Evolutionary conservation across 37 sponge, comb jelly and placozoan genomes (phyloP), one percentile per base, ranked within the genome.

Genomic region (Axinella damicornis): DNA sequence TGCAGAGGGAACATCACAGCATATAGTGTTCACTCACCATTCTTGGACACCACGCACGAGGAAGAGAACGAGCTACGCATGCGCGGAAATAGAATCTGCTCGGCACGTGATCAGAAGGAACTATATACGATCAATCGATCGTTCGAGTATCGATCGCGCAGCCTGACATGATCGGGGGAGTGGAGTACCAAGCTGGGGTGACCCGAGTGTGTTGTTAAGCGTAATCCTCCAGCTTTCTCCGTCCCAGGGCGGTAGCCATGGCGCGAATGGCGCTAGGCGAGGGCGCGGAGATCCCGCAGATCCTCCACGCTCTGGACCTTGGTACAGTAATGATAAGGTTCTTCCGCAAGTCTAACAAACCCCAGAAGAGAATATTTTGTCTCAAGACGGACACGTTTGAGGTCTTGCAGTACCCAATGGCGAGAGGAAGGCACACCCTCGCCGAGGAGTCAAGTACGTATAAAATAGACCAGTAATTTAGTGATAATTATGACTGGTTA

Each of bases 281-380:
- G 28, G 59, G 57, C 32, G 86, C 86, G 32, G 86, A 85, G n/a
- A 76, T 89, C 37, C 53, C 58, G 22, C 76, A 86, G 53, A 85
- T 92, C 37, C 87, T 95, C 40, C 1, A 35, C 4, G 85, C 76
- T 13, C 81, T 95, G 77, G 93, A 92, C 40, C 66, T 73, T 9
- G 96, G 96, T 11, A 92, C 93, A 0, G 87, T 81, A 5, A 92
- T 95, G 93, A 57, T 89, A 5, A 60, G 78, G 22, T 92, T 95
- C 68, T 79, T 76, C n/a, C 58, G 68, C 54, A 82, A 78, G 31
- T 39, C 76, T 15, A 71, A 72, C 21, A 77, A 55, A 66, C 87
- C 92, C 36, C 90, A 92, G 63, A 92, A 83, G 58, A 71, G 84
- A 22, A 71, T 89, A 33, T 86, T 92, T 78, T 84, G 86, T 41